Conservation (phyloP, 2,888 invertebrate genomes). For the Heliconius ethilla region DNA sequence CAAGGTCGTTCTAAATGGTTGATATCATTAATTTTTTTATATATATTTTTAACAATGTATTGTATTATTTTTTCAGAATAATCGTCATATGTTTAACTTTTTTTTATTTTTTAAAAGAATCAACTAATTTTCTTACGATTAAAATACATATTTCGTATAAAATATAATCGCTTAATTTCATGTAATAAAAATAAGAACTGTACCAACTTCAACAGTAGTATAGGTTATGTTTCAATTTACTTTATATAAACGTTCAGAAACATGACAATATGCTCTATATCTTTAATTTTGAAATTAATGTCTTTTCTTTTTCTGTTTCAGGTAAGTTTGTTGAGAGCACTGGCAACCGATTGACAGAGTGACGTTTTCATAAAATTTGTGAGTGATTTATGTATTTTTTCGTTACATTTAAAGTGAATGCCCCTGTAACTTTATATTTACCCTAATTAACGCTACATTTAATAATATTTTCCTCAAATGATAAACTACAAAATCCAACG, state of each 20-base stretch:
- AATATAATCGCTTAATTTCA: not conserved
- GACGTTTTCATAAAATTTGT: not conserved
- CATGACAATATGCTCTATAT: not conserved
- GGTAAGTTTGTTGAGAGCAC: constrained; percentile 45
- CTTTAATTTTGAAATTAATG: not conserved
- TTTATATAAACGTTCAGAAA: not conserved
- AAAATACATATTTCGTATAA: not conserved
- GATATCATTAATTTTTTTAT: not conserved
- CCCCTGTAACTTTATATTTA: not conserved
- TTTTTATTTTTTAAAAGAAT: not conserved
- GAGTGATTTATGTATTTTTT: not conserved
- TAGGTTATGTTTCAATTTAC: not conserved
- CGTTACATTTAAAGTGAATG: not conserved
- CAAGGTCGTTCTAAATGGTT: not conserved
- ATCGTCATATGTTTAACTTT: not conserved
- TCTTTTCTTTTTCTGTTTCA: constrained; percentile 43
- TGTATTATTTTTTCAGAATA: not conserved
- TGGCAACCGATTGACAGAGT: constrained; percentile 26
- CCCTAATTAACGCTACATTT: not conserved
- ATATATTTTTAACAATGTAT: not conserved
- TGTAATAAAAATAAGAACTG: not conserved
- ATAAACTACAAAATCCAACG: constrained; percentile 18
- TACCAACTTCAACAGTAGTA: not conserved
- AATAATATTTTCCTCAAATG: constrained; percentile 7
- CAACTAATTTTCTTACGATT: not conserved